Evolutionary conservation across 2,797 vertebrate species (phyloP).

Genomic region (Rachycentron canadum): DNA sequence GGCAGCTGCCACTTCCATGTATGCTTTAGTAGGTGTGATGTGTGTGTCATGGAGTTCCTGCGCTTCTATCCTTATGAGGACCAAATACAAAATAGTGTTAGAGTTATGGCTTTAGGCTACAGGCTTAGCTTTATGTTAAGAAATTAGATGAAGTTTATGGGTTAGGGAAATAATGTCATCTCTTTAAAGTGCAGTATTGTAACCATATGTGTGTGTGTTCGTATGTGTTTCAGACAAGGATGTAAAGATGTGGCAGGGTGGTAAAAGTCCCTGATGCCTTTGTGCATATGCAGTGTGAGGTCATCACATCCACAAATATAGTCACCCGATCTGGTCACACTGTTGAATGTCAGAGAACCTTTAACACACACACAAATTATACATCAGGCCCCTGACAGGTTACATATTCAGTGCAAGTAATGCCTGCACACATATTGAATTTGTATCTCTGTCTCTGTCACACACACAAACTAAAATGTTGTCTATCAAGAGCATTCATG

Average conservation of each 20-base stretch:
- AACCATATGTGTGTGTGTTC: neutral
- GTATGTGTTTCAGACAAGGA: conserved; percentile 34
- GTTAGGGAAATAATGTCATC: neutral
- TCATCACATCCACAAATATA: conserved; percentile 48
- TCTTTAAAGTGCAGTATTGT: conserved; percentile 18
- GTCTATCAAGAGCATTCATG: conserved; percentile 27
- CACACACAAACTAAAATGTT: conserved; percentile 17
- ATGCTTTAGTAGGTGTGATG: conserved; percentile 51
- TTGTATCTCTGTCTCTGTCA: conserved; percentile 2
- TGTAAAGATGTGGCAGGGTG: conserved; percentile 44
- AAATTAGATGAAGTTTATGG: neutral
- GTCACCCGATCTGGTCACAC: conserved; percentile 60
- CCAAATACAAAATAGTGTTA: conserved; percentile 2
- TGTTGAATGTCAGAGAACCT: conserved; percentile 37
- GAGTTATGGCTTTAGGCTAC: conserved; percentile 2
- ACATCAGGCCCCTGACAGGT: neutral
- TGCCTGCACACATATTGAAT: neutral
- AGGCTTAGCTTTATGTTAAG: neutral
- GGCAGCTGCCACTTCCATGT: conserved; percentile 71
- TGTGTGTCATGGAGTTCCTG: conserved; percentile 19
- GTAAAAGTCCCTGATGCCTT: conserved; percentile 57
- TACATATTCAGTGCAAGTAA: neutral
- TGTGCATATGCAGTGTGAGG: conserved; percentile 59
- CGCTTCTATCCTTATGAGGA: conserved; percentile 8
- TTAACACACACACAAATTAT: conserved; percentile 12